Evolutionary conservation across 2,113 vertebrate genomes (phyloP).

Genomic region (Sander lucioperca): DNA sequence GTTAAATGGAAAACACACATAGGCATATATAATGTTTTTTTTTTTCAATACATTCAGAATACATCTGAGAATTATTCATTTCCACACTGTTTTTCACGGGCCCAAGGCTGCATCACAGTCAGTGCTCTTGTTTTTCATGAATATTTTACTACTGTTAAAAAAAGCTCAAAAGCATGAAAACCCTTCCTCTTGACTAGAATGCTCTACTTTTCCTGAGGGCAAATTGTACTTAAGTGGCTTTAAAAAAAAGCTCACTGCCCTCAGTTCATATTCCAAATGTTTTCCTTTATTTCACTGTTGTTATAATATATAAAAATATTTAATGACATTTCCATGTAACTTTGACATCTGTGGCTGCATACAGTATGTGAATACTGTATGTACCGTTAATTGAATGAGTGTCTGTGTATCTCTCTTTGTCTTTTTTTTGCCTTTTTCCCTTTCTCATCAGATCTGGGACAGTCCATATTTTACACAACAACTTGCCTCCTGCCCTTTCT

Average conservation of each 20-base stretch:
- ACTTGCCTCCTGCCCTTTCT: slow-evolving; percentile 99
- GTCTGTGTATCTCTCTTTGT: slow-evolving; percentile 83
- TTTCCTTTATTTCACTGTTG: slow-evolving; percentile 43
- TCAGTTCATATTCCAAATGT: slow-evolving; percentile 39
- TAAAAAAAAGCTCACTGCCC: slow-evolving; percentile 59
- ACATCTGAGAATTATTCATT: slow-evolving; percentile 56
- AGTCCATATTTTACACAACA: slow-evolving; percentile 99
- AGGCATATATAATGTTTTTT: slow-evolving; percentile 47
- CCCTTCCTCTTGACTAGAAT: slow-evolving; percentile 63
- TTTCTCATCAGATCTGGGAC: slow-evolving; percentile 94
- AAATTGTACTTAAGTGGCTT: slow-evolving; percentile 60
- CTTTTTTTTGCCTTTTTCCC: slow-evolving; percentile 56
- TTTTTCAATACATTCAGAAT: slow-evolving; percentile 28
- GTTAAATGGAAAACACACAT: slow-evolving; percentile 27
- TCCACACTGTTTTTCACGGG: slow-evolving; percentile 58
- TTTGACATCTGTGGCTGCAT: slow-evolving; percentile 63
- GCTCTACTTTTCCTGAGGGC: slow-evolving; percentile 55
- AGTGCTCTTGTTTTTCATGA: slow-evolving; percentile 72
- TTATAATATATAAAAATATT: slow-evolving; percentile 12
- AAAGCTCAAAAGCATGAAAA: slow-evolving; percentile 76
- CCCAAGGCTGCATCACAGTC: slow-evolving; percentile 66
- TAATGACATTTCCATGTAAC: slow-evolving; percentile 33
- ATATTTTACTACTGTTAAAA: slow-evolving; percentile 77
- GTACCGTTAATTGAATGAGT: slow-evolving; percentile 78
- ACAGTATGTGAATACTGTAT: slow-evolving; percentile 76